A percentile compares a stretch with the other conserved stretches of the same genome.
Evolutionary conservation across 1,140 invertebrate genomes (phyloP).

Genomic region (Cydia splendana): DNA sequence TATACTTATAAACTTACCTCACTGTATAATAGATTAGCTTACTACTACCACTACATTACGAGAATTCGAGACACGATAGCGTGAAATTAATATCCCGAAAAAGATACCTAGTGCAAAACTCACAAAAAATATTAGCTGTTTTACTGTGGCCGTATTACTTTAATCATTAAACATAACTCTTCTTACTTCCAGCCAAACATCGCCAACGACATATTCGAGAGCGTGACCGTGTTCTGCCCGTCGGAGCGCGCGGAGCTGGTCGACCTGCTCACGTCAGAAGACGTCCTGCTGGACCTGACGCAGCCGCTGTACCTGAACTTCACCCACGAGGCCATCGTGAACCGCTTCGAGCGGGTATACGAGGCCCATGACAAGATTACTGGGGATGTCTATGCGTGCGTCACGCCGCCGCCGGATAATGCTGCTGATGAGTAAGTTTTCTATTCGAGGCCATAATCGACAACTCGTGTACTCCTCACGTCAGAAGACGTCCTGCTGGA

Average conservation of each 20-base stretch:
- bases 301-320: slow-evolving; percentile 91
- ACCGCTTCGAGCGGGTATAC: slow-evolving; percentile 84
- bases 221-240: slow-evolving; percentile 90
- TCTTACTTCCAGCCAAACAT: slow-evolving; percentile 82
- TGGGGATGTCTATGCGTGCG: slow-evolving; percentile 88
- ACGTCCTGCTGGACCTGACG: slow-evolving; percentile 87
- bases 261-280: slow-evolving; percentile 85
- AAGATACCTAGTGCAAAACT: no score
- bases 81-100: no score
- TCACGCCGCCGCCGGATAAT: slow-evolving; percentile 80
- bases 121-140: no score
- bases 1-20: no score
- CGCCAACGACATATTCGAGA: slow-evolving; percentile 85
- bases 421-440: slow-evolving; percentile 76
- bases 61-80: no score
- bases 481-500: slow-evolving; percentile 88
- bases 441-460: no score
- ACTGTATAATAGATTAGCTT: no score
- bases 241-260: slow-evolving; percentile 85
- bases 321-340: slow-evolving; percentile 88
- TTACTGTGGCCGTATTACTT: background rate
- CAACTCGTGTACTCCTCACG: slow-evolving; percentile 82
- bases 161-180: background rate
- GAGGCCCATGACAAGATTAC: slow-evolving; percentile 85
- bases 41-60: no score